Evolutionary conservation across 2,113 vertebrate genomes (phyloP).

Genomic region (Syngnathus typhle): DNA sequence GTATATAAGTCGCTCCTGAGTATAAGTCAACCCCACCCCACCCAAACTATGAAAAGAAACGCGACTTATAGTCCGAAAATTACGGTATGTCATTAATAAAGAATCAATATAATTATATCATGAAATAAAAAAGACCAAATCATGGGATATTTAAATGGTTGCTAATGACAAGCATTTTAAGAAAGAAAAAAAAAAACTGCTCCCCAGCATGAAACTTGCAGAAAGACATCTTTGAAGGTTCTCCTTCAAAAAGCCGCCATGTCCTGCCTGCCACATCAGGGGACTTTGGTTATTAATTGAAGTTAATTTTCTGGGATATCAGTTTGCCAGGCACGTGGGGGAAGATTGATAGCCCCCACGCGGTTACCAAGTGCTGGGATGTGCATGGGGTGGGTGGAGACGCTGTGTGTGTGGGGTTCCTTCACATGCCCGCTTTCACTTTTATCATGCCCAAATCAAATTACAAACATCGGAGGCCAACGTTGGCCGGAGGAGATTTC

Average conservation of each 20-base stretch:
- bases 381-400: slow-evolving; percentile 23
- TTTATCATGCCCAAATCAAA: slow-evolving; percentile 99
- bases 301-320: slow-evolving; percentile 99
- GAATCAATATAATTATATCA: no score
- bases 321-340: slow-evolving; percentile 94
- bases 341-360: slow-evolving; percentile 97
- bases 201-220: slow-evolving; percentile 81
- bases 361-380: slow-evolving; percentile 85
- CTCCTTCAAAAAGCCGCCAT: slow-evolving; percentile 88
- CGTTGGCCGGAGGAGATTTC: slow-evolving; percentile 97
- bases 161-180: slow-evolving; percentile 44
- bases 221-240: slow-evolving; percentile 98
- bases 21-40: no score
- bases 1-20: no score
- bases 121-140: slow-evolving; percentile 7
- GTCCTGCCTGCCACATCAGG: slow-evolving; percentile 76
- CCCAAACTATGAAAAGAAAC: no score
- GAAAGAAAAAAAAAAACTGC: slow-evolving; percentile 53
- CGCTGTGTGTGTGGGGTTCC: slow-evolving; percentile 5
- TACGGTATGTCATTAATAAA: no score
- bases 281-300: slow-evolving; percentile 99
- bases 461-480: slow-evolving; percentile 98
- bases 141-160: slow-evolving; percentile 51
- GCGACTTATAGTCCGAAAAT: no score
- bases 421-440: slow-evolving; percentile 76